A percentile compares a stretch with the other conserved stretches of the same genome.
Conservation (phyloP, 2,797 vertebrate genomes). For the Pampus argenteus region DNA sequence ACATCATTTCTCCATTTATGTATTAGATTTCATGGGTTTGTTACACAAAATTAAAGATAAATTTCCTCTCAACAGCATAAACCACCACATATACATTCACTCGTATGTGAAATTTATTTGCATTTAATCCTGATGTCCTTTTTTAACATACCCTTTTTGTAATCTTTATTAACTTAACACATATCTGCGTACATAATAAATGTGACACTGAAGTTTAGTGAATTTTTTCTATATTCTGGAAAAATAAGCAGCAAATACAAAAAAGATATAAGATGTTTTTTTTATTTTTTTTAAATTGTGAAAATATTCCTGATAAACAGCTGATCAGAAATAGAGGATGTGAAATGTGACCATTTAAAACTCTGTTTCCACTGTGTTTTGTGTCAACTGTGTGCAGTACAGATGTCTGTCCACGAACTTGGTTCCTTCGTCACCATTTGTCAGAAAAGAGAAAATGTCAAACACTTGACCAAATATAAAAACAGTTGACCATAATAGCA, state of each 20-base stretch:
- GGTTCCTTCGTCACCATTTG: not conserved
- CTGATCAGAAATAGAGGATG: not conserved
- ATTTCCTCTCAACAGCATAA: not conserved
- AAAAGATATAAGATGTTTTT: no score
- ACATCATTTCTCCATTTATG: not conserved
- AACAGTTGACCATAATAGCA: constrained; percentile 14
- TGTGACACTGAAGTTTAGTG: not conserved
- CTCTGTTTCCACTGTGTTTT: not conserved
- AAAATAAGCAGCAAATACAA: not conserved
- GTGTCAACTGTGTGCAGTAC: not conserved
- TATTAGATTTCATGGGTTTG: not conserved
- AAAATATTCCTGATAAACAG: constrained; percentile 8
- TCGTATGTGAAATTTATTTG: not conserved
- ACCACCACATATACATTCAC: not conserved
- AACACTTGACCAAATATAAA: constrained; percentile 43
- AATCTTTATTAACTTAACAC: not conserved
- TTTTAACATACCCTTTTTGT: not conserved
- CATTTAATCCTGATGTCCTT: not conserved
- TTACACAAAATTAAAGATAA: not conserved
- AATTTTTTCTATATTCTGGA: not conserved
- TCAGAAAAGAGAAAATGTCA: constrained; percentile 19
- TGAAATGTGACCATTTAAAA: not conserved
- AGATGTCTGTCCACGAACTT: constrained; percentile 5
- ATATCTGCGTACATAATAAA: not conserved
- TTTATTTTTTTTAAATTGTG: constrained; percentile 8